Evolutionary conservation across 2,797 vertebrate species (phyloP).

Genomic region (Arctocebus calabarensis): DNA sequence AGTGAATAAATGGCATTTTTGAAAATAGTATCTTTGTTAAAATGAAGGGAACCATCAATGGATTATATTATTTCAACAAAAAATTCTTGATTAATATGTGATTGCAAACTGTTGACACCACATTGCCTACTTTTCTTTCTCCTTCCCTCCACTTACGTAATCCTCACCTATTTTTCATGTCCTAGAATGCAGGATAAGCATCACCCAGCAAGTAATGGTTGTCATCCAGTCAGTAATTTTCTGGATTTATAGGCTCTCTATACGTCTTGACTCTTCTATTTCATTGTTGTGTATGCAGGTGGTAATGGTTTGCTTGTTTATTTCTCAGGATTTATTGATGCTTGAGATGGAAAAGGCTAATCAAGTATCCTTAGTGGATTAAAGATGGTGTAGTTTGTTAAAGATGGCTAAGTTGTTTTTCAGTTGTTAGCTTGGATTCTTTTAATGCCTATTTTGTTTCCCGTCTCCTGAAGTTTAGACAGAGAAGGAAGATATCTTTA

Average conservation of each 20-base stretch:
- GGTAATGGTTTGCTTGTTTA: background rate
- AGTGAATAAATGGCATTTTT: background rate
- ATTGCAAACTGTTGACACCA: background rate
- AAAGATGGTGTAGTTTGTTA: background rate
- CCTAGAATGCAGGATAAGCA: background rate
- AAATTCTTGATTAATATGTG: background rate
- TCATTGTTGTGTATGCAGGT: background rate
- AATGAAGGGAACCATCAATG: background rate
- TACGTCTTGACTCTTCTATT: background rate
- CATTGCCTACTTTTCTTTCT: background rate
- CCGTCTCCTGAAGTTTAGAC: background rate
- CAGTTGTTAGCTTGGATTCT: background rate
- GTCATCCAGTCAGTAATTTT: background rate
- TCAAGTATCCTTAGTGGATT: background rate
- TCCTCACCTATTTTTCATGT: background rate
- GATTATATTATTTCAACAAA: background rate
- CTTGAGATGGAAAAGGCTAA: background rate
- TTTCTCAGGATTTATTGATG: background rate
- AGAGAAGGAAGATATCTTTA: background rate
- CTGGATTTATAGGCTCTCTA: background rate
- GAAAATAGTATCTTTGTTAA: background rate
- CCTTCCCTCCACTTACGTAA: background rate
- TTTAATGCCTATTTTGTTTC: slow-evolving; percentile 14
- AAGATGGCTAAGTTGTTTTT: background rate
- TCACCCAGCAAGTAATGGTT: background rate